These are phyloP conservation scores for Speoplatyrhinus poulsoni DNA, from an alignment of 2,113 vertebrate species.

Conservation along the genomic window DNA sequence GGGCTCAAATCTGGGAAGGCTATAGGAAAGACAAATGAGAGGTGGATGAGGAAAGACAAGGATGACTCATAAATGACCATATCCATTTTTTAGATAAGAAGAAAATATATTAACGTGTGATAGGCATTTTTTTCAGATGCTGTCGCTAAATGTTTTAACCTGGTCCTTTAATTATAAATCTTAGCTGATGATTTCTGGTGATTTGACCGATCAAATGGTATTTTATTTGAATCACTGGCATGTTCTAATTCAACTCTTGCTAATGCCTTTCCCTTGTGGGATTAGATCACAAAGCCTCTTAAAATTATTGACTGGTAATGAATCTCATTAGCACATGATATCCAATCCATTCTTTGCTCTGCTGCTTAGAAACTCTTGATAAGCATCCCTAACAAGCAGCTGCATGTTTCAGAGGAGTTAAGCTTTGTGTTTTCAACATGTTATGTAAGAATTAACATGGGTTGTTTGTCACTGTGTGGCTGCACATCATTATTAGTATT, in stretches of 20 bases:
- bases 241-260: conserved; percentile 50
- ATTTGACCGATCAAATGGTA: conserved; percentile 42
- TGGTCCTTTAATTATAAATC: background rate
- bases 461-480: conserved; percentile 18
- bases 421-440: conserved; percentile 24
- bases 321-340: conserved; percentile 67
- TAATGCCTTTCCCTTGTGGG: conserved; percentile 50
- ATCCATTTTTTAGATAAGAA: conserved; percentile 27
- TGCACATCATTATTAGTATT: conserved; percentile 6
- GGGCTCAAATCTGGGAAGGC: conserved; percentile 37
- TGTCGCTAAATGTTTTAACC: too few species aligned
- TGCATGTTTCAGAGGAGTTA: conserved; percentile 26
- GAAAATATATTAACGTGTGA: background rate
- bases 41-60: conserved; percentile 33
- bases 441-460: conserved; percentile 24
- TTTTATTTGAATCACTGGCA: background rate
- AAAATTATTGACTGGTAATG: conserved; percentile 66
- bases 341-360: conserved; percentile 42
- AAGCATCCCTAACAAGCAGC: conserved; percentile 62
- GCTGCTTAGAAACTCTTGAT: conserved; percentile 45
- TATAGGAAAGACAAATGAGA: conserved; percentile 9
- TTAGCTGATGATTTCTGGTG: conserved; percentile 16
- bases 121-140: conserved; percentile 16
- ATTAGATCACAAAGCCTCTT: conserved; percentile 64
- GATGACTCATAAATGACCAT: conserved; percentile 46